Base-by-base conservation (phyloP, 2,113 vertebrate species). In the Mungos mungo region DNA sequence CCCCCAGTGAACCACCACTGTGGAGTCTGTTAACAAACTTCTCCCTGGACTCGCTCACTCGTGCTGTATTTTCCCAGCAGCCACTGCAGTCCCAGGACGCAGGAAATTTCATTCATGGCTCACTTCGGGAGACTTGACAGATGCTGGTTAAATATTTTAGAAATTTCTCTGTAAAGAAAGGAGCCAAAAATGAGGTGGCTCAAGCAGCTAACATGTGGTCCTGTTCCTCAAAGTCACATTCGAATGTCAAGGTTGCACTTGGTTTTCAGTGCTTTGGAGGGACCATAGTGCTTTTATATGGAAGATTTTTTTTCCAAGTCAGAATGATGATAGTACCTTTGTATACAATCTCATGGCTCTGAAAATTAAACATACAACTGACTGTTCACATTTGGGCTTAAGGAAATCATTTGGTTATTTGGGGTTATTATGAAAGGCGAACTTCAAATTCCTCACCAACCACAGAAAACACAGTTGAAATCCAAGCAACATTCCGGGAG, bases 141-240 rank as follows among this genome's bases (percentile, higher is more conserved):
- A 84, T 13, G 47, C 79, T 71, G n/a, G 23, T 92, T 72, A 97
- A 95, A 92, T 96, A 92, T 90, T 94, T 29, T 92, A 92, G 87
- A 93, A 85, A 65, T 79, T 86, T 72, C 92, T 87, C 74, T 82
- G 92, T 72, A 71, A 95, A 93, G 35, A 82, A 84, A 83, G 25
- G 8, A 93, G 69, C n/a, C 12, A 35, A 83, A 82, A 83, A 88
- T 14, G 38, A 97, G 72, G 54, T 50, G 25, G 27, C 35, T 69
- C 15, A 18, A 9, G 63, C 85, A 57, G 38, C 33, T 92, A 47
- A 92, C 83, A 79, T 63, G 65, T n/a, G 88, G 25, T 25, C 33
- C 80, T 35, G 27, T 38, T 11, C 41, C 74, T 97, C 68, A 74
- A 79, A 69, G 35, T 66, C 38, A 63, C 31, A 68, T 87, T 92